Evolutionary conservation across 1,140 invertebrate species (phyloP), one percentile per base, ranked within the genome.

Genomic region (Leguminivora glycinivorella): DNA sequence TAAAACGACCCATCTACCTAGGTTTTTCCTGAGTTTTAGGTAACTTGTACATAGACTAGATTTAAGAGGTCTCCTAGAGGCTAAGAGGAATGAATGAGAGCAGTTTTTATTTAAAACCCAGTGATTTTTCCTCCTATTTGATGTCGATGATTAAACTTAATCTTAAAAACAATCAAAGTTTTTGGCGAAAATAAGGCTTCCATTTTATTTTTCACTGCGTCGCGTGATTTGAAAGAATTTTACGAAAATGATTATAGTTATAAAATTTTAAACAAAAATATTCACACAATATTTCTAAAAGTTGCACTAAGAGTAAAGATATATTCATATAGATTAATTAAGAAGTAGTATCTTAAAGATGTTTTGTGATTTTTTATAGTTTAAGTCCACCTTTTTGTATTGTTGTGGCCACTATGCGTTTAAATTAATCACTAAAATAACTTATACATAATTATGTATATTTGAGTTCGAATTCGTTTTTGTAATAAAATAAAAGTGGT

Each of bases 281-380:
- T 88, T 82, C 81, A 85, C 84, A 83, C 82, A 1, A 88, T 86
- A 86, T 82, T 87, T 87, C 83, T 88, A 87, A 87, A 82, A 78
- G 84, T 83, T 86, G 88, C 88, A 90, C 88, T 88, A 87, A 87
- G 78, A 81, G 60, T 83, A 75, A 81, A 72, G 26, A 72, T 80
- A 82, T 84, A 82, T 83, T 81, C 79, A 78, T 73, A 82, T 84
- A 84, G 76, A 73, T 75, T 82, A 82, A 75, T 71, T 78, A 79
- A 79, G 72, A 67, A 19, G 47, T 69, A 69, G 68, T n/a, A 19
- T 24, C 4, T 70, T 84, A 83, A 78, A 77, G 58, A 79, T 75
- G 75, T 71, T 75, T 79, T 79, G 79, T 83, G 79, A 79, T 88
- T 86, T 79, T 72, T 83, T 83, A 68, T 43, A 56, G 40, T 69